phyloP scores from a whole-genome alignment of 2,888 invertebrate genomes.

The Drosophila paranaensis region DNA sequence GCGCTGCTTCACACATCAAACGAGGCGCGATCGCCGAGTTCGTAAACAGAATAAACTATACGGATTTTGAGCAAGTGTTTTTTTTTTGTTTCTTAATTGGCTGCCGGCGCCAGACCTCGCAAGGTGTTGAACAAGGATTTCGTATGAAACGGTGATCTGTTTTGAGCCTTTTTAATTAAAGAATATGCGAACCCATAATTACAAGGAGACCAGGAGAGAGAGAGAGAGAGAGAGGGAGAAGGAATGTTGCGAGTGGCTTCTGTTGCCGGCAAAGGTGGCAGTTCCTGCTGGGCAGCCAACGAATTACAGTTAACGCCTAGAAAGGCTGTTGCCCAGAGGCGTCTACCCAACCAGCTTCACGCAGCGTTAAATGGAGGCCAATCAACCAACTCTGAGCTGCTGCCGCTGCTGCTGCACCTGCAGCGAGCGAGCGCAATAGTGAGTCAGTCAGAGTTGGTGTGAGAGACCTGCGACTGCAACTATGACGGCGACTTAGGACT shows the following conservation, averaged over 20 bases:
- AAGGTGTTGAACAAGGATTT: constrained; percentile 53
- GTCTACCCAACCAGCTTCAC: constrained; percentile 65
- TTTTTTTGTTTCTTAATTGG: constrained; percentile 65
- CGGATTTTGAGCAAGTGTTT: constrained; percentile 32
- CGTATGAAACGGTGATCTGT: constrained; percentile 35
- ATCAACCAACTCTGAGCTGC: constrained; percentile 61
- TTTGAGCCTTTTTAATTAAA: constrained; percentile 72
- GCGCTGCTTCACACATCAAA: constrained; percentile 33
- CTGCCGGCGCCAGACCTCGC: constrained; percentile 62
- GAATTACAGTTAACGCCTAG: constrained; percentile 77
- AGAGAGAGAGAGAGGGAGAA: constrained; percentile 9
- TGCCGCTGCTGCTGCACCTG: constrained; percentile 62
- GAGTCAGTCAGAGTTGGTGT: constrained; percentile 5
- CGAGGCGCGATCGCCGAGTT: not conserved
- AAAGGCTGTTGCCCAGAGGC: constrained; percentile 67
- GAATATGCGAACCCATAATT: constrained; percentile 75
- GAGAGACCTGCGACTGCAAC: constrained; percentile 3
- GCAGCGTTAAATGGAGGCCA: constrained; percentile 77
- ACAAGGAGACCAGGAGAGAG: constrained; percentile 23
- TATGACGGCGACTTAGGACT: constrained; percentile 16
- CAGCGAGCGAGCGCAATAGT: constrained; percentile 37
- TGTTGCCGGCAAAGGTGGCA: constrained; percentile 67
- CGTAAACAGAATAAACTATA: constrained; percentile 33
- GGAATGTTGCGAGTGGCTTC: constrained; percentile 31
- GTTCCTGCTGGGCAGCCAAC: constrained; percentile 72